Evolutionary conservation across 2,888 invertebrate species (phyloP).

Genomic region (Nineta flava): DNA sequence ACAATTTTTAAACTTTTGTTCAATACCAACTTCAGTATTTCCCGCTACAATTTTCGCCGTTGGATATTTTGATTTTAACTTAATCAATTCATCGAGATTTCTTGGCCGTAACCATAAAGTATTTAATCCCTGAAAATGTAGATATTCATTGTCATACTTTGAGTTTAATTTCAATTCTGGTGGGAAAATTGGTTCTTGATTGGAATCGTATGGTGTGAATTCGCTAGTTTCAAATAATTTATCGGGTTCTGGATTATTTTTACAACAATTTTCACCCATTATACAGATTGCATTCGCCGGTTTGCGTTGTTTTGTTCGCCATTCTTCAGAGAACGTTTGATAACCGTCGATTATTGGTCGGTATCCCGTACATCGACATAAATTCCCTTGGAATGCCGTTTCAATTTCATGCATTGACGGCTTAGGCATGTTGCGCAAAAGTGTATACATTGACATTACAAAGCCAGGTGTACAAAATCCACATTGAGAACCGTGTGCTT

Average conservation of each 20-base stretch:
- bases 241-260: conserved; percentile 15
- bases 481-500: conserved; percentile 87
- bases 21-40: conserved; percentile 86
- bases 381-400: conserved; percentile 62
- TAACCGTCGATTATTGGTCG: conserved; percentile 85
- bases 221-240: conserved; percentile 18
- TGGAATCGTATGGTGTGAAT: conserved; percentile 57
- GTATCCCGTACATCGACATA: conserved; percentile 90
- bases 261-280: conserved; percentile 55
- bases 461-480: conserved; percentile 94
- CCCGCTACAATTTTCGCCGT: conserved; percentile 71
- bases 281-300: conserved; percentile 27
- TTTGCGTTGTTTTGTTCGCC: conserved; percentile 30
- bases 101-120: conserved; percentile 65
- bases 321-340: conserved; percentile 66
- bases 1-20: conserved; percentile 74
- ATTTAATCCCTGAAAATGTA: conserved; percentile 44
- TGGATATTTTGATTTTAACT: conserved; percentile 50
- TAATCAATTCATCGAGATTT: conserved; percentile 45
- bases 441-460: conserved; percentile 92
- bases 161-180: conserved; percentile 58
- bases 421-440: conserved; percentile 54
- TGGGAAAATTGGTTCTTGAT: conserved; percentile 86
- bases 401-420: conserved; percentile 66
- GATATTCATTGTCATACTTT: conserved; percentile 38